A percentile compares a stretch with the other conserved stretches of the same genome.
These are phyloP conservation scores for Morus bassanus DNA, from an alignment of 2,797 vertebrate species.

Conservation along the genomic window DNA sequence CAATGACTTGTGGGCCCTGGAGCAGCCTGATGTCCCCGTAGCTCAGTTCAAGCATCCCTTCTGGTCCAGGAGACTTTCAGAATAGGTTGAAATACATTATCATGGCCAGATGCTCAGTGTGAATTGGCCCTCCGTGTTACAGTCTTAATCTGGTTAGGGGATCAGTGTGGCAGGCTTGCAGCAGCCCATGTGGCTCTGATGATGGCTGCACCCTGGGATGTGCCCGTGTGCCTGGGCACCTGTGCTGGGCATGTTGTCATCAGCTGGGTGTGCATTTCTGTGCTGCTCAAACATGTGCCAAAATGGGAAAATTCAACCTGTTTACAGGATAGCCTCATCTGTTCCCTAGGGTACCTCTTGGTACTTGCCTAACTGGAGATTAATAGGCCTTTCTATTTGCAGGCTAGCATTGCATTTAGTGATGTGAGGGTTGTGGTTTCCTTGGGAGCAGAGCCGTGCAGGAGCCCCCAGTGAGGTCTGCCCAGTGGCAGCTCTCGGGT, in stretches of 20 bases:
- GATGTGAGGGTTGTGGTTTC: neutral
- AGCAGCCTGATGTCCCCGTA: neutral
- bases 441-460: neutral
- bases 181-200: neutral
- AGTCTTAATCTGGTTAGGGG: conserved; percentile 9
- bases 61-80: neutral
- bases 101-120: neutral
- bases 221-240: accelerated
- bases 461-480: neutral
- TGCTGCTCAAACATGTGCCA: neutral
- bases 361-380: accelerated
- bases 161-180: neutral
- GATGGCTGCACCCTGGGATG: accelerated
- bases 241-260: neutral
- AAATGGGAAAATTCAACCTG: neutral
- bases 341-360: accelerated
- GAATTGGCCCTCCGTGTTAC: neutral
- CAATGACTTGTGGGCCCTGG: neutral
- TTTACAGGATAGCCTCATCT: neutral
- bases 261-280: neutral
- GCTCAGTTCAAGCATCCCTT: neutral
- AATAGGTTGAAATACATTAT: neutral
- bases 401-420: neutral
- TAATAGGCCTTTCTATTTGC: neutral
- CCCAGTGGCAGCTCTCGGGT: neutral